These are phyloP conservation scores for Aeoliscus strigatus DNA, from an alignment of 2,797 vertebrate genomes.

Conservation along the genomic window DNA sequence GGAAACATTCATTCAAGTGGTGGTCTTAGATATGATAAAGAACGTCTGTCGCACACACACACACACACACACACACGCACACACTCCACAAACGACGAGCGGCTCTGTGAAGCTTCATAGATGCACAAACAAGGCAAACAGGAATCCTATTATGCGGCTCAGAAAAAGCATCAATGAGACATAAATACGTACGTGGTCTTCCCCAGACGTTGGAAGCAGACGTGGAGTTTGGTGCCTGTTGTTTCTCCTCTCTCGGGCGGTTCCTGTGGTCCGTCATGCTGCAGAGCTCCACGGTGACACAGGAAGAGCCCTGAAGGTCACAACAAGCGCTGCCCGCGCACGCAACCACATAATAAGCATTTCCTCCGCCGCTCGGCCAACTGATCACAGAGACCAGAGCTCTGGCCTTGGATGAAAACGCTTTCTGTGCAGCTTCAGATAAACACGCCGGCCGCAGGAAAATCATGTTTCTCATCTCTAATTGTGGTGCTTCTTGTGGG, in stretches of 20 bases:
- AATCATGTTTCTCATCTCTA: constrained; percentile 30
- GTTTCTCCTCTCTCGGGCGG: constrained; percentile 26
- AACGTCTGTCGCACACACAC: no score
- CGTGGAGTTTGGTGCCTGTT: no score
- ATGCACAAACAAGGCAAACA: no score
- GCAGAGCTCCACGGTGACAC: constrained; percentile 34
- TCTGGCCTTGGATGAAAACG: constrained; percentile 52
- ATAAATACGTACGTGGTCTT: no score
- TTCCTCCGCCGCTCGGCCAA: constrained; percentile 57
- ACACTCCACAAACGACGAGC: no score
- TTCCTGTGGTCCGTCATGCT: constrained; percentile 54
- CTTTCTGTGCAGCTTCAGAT: constrained; percentile 43
- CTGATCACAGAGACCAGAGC: constrained; percentile 55
- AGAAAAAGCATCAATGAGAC: no score
- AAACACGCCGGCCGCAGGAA: constrained; percentile 42
- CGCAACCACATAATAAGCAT: constrained; percentile 66
- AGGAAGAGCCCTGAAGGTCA: constrained; percentile 70
- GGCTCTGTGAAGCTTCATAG: no score
- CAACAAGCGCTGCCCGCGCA: constrained; percentile 58
- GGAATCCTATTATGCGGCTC: no score
- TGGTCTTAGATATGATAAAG: no score
- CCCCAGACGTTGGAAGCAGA: no score
- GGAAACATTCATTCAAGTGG: no score
- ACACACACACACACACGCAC: no score
- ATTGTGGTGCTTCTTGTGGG: constrained; percentile 32